Percentiles rank a stretch among this genome's conserved stretches.
Conservation (phyloP, 2,113 vertebrate species). For the Cyprinodon variegatus region DNA sequence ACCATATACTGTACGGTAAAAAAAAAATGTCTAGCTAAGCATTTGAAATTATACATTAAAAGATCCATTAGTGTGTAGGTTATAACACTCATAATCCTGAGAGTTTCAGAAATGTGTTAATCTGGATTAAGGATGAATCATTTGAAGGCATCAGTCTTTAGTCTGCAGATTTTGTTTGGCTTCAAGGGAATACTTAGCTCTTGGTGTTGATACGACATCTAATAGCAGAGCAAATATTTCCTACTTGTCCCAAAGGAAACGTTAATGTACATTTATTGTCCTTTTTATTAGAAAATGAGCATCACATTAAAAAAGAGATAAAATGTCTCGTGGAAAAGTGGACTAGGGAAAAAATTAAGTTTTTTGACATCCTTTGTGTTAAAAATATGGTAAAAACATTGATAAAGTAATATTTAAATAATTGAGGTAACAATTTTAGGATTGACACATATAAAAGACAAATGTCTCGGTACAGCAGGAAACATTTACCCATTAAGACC, state of each 20-base stretch:
- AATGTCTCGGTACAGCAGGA: not conserved
- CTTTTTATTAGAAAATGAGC: no score
- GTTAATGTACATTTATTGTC: not conserved
- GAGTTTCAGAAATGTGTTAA: conserved; percentile 60
- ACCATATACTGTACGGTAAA: conserved; percentile 47
- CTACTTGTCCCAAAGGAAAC: no score
- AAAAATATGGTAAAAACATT: not conserved
- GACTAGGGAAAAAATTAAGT: not conserved
- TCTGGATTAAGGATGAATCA: conserved; percentile 74
- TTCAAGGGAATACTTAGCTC: not conserved
- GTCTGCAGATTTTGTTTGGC: conserved; percentile 1
- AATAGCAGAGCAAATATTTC: no score
- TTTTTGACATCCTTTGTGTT: not conserved
- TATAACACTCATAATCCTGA: conserved; percentile 72
- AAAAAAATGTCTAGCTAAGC: conserved; percentile 3
- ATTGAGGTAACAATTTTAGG: not conserved
- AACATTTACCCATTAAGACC: not conserved
- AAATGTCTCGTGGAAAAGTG: not conserved
- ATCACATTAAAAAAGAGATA: not conserved
- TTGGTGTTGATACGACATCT: not conserved
- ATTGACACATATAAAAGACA: not conserved
- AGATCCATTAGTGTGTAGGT: conserved; percentile 67
- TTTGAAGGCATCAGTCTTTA: conserved; percentile 43
- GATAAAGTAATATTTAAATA: no score
- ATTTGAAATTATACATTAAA: conserved; percentile 62